A percentile compares a stretch with the other conserved stretches of the same genome.
Evolutionary conservation across 1,140 invertebrate genomes (phyloP).

Genomic region (silkworm (Bombyx mori)): DNA sequence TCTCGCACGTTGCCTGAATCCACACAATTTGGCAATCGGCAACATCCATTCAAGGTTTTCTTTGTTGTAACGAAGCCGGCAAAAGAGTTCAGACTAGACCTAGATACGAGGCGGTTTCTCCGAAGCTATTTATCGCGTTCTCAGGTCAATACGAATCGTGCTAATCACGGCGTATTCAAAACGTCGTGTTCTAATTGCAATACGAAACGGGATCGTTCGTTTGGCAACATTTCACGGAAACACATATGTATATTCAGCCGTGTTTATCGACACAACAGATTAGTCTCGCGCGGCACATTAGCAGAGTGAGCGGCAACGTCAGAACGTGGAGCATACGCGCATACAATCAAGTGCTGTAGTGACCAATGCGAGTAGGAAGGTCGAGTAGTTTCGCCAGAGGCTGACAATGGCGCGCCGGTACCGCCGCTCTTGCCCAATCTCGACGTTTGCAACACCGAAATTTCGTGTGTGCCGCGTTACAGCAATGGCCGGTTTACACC

Average conservation of each 20-base stretch:
- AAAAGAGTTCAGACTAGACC: conserved; percentile 9
- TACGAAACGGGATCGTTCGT: no score
- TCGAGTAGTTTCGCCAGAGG: conserved; percentile 53
- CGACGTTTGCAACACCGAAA: conserved; percentile 57
- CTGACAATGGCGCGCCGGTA: conserved; percentile 52
- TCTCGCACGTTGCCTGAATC: conserved; percentile 1
- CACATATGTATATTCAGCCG: background rate
- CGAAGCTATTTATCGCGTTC: background rate
- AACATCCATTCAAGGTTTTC: conserved; percentile 24
- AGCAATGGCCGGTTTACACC: conserved; percentile 28
- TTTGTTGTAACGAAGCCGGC: conserved; percentile 19
- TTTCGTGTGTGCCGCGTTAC: conserved; percentile 56
- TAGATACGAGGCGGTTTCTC: conserved; percentile 8
- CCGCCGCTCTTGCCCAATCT: conserved; percentile 45
- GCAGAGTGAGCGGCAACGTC: no score
- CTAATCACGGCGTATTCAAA: background rate
- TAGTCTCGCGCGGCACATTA: no score
- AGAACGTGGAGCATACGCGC: conserved; percentile 18
- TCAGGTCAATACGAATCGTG: conserved; percentile 2
- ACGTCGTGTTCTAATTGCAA: no score
- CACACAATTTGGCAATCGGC: conserved; percentile 25
- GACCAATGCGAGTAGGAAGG: conserved; percentile 58
- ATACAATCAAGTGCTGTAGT: conserved; percentile 46
- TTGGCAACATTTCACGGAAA: no score
- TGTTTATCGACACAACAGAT: background rate